Base-by-base conservation (phyloP, 2,113 vertebrate genomes). In the Takifugu flavidus region DNA sequence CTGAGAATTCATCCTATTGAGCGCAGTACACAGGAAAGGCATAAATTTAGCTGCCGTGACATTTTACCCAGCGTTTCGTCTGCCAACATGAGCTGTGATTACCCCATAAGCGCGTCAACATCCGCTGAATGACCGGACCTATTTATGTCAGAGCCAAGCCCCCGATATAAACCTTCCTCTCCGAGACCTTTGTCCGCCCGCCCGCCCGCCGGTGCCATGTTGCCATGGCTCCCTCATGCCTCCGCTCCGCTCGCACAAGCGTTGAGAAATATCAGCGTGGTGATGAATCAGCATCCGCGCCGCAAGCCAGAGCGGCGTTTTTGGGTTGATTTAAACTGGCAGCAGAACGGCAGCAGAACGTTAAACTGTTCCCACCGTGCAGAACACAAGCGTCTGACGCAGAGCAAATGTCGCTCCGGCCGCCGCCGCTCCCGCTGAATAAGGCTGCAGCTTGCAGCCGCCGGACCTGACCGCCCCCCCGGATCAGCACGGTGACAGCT, bases 261-360 rank as follows among this genome's bases (percentile, higher is more conserved):
- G 73, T 77, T 75, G 50, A 82, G 71, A 76, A 81, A 87, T 71
- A 74, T 69, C 72, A 72, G 59, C 68, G 84, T 82, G 77, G 77
- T 89, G 89, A 89, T 89, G 86, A 90, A 87, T 90, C 89, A 88
- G 90, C 89, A 88, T 79, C 77, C 85, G 58, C 55, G 58, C 49
- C 56, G 61, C 46, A 63, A 68, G 69, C 72, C 44, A 56, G 56
- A 55, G 53, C 0, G 11, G 2, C 2, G 31, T n/a, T 46, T 47
- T 43, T 43, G 13, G 8, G 45, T 15, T 3, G 3, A 5, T 47
- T 47, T n/a, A 1, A 3, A 11, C 45, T 47, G 45, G 45, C 8
- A n/a, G 12, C 45, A n/a, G 13, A 20, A n/a, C 13, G n/a, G 4
- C 45, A n/a, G 13, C 1, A 4, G 8, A n/a, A 5, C 6, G 13